Percentiles rank a stretch among this genome's conserved stretches.
These are phyloP conservation scores for Cremastinae sp. DNA, from an alignment of 2,888 invertebrate species.

Conservation along the genomic window DNA sequence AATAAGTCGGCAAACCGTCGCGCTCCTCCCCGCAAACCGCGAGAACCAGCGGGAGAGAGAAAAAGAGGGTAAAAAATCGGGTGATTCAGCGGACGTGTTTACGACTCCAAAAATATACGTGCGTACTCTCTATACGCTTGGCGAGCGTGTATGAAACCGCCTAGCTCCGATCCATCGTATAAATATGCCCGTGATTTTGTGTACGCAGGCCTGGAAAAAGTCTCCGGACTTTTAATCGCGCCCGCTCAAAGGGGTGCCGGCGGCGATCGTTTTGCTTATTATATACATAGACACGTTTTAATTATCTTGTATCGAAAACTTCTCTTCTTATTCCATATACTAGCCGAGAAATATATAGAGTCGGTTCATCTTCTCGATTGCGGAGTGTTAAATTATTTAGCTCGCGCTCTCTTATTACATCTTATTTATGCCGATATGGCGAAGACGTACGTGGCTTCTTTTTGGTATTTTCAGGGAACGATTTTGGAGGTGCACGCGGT, in stretches of 20 bases:
- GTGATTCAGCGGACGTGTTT: conserved; percentile 56
- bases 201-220: conserved; percentile 9
- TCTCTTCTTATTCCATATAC: no score
- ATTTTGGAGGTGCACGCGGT: background rate
- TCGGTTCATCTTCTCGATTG: no score
- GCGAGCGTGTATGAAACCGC: background rate
- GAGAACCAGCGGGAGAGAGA: background rate
- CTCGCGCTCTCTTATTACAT: background rate
- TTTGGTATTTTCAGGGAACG: conserved; percentile 2
- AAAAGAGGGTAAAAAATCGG: background rate
- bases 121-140: conserved; percentile 2
- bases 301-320: background rate
- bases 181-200: conserved; percentile 17
- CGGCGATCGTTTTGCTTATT: background rate
- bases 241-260: background rate
- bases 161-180: conserved; percentile 22
- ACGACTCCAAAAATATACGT: conserved; percentile 58
- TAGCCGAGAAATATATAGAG: background rate
- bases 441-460: background rate
- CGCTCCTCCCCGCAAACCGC: conserved; percentile 51
- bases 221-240: conserved; percentile 13
- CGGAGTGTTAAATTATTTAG: no score
- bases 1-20: conserved; percentile 46
- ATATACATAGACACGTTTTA: background rate
- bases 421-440: background rate